Conservation (phyloP, 2,113 vertebrate species). For the Gopherus evgoodei region DNA sequence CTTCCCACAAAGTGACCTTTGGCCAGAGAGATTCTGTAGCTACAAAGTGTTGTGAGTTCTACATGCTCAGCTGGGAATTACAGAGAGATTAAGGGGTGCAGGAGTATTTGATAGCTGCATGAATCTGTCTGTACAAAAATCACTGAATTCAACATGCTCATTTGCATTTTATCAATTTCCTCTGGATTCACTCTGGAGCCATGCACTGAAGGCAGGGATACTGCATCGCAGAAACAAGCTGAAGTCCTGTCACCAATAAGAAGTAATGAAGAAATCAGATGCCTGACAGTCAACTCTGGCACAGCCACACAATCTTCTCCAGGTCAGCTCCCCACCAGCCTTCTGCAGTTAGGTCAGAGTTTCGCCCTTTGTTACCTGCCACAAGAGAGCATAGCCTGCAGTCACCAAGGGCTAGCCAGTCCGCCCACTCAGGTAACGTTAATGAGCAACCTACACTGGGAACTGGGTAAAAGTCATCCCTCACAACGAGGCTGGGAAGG, state of each 20-base stretch:
- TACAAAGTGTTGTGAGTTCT: neutral
- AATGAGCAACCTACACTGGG: neutral
- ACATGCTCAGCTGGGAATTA: neutral
- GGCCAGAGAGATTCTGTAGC: neutral
- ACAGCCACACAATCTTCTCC: conserved; percentile 4
- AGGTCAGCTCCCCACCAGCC: neutral
- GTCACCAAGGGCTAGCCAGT: neutral
- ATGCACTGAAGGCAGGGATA: neutral
- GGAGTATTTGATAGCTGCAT: neutral
- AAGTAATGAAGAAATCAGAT: neutral
- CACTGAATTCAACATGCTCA: neutral
- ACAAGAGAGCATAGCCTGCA: neutral
- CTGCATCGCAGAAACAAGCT: neutral
- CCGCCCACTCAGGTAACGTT: neutral
- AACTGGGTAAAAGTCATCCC: neutral
- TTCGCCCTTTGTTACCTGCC: conserved; percentile 96
- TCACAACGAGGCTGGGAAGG: neutral
- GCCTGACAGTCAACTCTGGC: conserved; percentile 17
- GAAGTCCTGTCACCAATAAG: neutral
- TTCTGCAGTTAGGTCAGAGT: conserved; percentile 88
- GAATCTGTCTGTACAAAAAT: neutral
- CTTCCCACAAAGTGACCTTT: neutral
- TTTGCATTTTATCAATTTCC: neutral
- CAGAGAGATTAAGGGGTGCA: neutral
- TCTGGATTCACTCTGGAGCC: neutral